Base-by-base conservation (phyloP, 2,113 vertebrate species). In the Archilochus colubris region DNA sequence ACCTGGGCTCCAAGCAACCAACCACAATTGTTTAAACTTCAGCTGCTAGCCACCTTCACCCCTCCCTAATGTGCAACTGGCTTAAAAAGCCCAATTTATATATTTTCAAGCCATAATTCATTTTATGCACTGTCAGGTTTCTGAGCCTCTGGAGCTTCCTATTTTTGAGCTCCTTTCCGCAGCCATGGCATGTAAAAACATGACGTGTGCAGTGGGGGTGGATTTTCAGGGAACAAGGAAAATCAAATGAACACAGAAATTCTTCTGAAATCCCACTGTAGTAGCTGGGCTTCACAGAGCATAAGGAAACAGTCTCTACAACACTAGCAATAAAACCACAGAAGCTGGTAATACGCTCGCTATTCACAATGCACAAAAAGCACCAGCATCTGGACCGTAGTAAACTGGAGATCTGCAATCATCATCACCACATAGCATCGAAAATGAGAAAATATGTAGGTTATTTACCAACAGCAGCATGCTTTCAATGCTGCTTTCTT, bases 81-180 rank as follows among this genome's bases (percentile, higher is more conserved):
- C 33, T 94, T 40, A 67, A 88, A 91, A 90, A 90, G 8, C 14
- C 33, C 25, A 22, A 63, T 2, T 48, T 57, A 68, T 81, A 2
- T 55, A 55, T 85, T 88, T 92, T 89, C 84, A 92, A 86, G 48
- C 33, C 48, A 40, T 87, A 93, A 81, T 57, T 89, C 64, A 80
- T 89, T 92, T 80, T 94, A 93, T 77, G 88, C 86, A 75, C 87
- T 91, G 63, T 93, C 87, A 82, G 25, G 51, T 69, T 91, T 89
- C 93, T 59, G 61, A 94, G 75, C 15, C 85, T 89, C 91, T 80
- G 57, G 59, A 91, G 82, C 93, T 95, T 93, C 79, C 19, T 86
- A 88, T 88, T 93, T 95, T 72, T 58, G 27, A 90, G 76, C n/a
- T 81, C 74, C 67, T 86, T 59, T 81, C 68, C 30, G 14, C 55